These are phyloP conservation scores for Cerceris ruficornis DNA, from an alignment of 2,888 invertebrate species.

Conservation along the genomic window DNA sequence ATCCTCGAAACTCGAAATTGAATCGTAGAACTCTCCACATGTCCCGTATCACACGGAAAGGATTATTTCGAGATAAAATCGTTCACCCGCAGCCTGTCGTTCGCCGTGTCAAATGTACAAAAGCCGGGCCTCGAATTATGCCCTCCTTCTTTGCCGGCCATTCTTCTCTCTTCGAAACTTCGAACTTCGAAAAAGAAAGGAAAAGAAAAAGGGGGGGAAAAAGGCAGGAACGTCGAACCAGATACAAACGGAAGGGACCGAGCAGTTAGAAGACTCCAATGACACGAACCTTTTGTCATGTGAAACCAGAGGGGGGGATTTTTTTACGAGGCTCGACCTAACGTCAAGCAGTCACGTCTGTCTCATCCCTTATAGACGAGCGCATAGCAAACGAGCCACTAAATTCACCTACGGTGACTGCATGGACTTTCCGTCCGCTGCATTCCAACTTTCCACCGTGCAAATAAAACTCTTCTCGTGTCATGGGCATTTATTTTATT, in stretches of 20 bases:
- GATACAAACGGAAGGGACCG: constrained; percentile 28
- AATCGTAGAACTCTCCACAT: too few relatives aligned
- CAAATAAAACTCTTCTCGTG: background rate
- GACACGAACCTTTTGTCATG: constrained; percentile 36
- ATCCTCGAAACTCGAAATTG: too few relatives aligned
- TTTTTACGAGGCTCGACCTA: constrained; percentile 36
- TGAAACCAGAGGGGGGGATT: constrained; percentile 29
- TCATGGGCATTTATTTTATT: constrained; percentile 11
- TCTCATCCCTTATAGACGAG: constrained; percentile 9
- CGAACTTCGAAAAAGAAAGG: background rate
- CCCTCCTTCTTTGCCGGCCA: background rate
- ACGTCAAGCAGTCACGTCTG: constrained; percentile 29
- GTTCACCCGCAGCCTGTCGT: background rate
- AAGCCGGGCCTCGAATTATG: background rate
- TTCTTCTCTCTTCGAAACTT: background rate
- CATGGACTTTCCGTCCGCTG: background rate
- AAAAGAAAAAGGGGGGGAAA: background rate
- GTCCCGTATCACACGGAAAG: background rate
- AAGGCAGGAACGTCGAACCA: background rate
- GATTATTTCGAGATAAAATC: constrained; percentile 3
- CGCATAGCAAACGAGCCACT: constrained; percentile 3
- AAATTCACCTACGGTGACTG: constrained; percentile 28
- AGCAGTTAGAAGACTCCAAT: constrained; percentile 4
- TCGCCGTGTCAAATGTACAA: background rate
- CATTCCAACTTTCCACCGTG: too few relatives aligned